Base-by-base conservation (phyloP, 1,140 invertebrate species). In the Agraylea sexmaculata region DNA sequence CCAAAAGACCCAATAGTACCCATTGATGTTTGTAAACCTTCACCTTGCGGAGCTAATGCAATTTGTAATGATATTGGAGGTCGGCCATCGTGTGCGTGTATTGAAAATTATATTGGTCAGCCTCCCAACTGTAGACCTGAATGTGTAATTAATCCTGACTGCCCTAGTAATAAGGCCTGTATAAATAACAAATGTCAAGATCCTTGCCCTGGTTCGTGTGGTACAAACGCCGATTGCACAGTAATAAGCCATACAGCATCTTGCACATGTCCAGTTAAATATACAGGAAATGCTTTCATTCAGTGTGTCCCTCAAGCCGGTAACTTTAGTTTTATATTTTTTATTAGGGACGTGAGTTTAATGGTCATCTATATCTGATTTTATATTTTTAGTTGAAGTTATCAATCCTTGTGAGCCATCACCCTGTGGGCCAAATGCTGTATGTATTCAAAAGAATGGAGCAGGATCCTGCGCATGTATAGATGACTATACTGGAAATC, bases 351-450 rank as follows among this genome's bases (percentile, higher is more conserved):
- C 17, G 8, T 19, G 16, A 3, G 16, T 34, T 34, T 13, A 11
- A 31, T 31, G 8, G 8, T 11, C 15, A 8, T 31, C 6, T 31
- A 10, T 20, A 17, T 16, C 10, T 20, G 7, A 18, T 20, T 8
- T 35, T 16, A 38, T 35, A 22, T 25, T 64, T 66, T 32, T 54
- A 56, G 68, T 69, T 42, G 60, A 60, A 31, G 53, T 59, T 11
- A 53, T 59, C 13, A 65, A 80, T 56, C 82, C 82, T 11, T 88
- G 84, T 55, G 64, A 64, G 43, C 79, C 79, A 46, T 77, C 77
- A n/a, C 80, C 82, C 1, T 87, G 84, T 59, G 84, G 84, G 28
- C 75, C 81, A 7, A 85, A 87, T 58, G 74, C 81, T 7, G 59
- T 78, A 31, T 87, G 83, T 52, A 69, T 54, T 63, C 50, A 76